Base-by-base conservation (phyloP, 2,888 invertebrate genomes). In the Hirtodrosophila duncani region DNA sequence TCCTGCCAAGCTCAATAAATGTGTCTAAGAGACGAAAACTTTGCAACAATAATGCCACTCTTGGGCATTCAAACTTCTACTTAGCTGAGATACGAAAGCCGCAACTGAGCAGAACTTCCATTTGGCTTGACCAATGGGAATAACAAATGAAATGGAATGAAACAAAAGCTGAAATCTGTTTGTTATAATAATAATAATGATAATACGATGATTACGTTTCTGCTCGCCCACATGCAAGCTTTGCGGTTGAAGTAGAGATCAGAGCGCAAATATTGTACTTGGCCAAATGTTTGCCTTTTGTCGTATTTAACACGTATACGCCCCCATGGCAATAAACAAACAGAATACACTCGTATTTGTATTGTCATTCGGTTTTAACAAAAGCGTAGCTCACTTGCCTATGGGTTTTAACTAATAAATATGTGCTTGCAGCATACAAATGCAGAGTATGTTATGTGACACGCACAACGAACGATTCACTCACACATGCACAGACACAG, bases 301-400 rank as follows among this genome's bases (percentile, higher is more conserved):
- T 52, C 69, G 61, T 70, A 74, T 74, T 70, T 79, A 70, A 70
- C 70, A 70, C 70, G 70, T 70, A 70, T 79, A 75, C 70, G 70
- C 70, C 70, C 70, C 70, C 80, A 70, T 70, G 80, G 68, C 79
- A 70, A 70, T 70, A 79, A 79, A 70, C 67, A 71, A 75, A 71
- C 72, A 70, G 27, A 49, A 57, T 41, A 26, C 48, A 36, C 38
- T 52, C 23, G 23, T 67, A 79, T 75, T 79, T 70, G 70, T 80
- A 70, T 79, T 70, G 80, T 79, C 70, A 70, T 71, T 75, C 79
- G 77, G n/a, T n/a, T 51, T 60, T 60, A 63, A 70, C 70, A 70
- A 70, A 70, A 71, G 70, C 59, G 10, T 41, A 41, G 36, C 36
- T 26, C 36, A 34, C 41, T 41, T 41, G 67, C 67, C 71, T 56